These are phyloP conservation scores for Dusona sp. DNA, from an alignment of 2,888 invertebrate species.

Conservation along the genomic window DNA sequence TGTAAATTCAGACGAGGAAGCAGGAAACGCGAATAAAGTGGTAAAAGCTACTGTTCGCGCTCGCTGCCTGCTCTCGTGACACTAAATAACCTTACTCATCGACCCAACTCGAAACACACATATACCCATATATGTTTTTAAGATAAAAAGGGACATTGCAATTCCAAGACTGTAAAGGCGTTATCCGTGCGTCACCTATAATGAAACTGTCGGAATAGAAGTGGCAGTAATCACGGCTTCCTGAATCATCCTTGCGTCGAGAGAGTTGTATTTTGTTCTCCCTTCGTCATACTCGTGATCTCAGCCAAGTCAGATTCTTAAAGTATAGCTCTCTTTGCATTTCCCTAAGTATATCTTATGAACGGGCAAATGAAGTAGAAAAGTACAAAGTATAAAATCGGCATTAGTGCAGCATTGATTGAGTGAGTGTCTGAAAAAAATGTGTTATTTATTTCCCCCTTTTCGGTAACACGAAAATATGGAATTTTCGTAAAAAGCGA, in stretches of 20 bases:
- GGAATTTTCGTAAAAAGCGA: too few species aligned
- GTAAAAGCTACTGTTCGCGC: constrained; percentile 27
- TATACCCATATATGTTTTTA: constrained; percentile 8
- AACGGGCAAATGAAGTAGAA: background rate
- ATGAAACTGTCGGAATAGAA: constrained; percentile 42
- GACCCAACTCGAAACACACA: constrained; percentile 34
- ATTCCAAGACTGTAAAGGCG: constrained; percentile 4
- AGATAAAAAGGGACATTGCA: constrained; percentile 32
- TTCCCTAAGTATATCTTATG: background rate
- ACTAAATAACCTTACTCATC: constrained; percentile 52
- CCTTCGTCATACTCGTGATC: constrained; percentile 6
- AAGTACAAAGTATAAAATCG: background rate
- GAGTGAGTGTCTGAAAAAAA: background rate
- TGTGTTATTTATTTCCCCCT: background rate
- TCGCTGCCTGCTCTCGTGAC: constrained; percentile 27
- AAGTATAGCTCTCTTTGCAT: background rate
- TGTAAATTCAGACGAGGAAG: constrained; percentile 25
- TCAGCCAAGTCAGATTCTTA: constrained; percentile 1
- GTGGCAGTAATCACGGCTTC: constrained; percentile 67
- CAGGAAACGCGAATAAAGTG: constrained; percentile 53
- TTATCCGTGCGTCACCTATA: constrained; percentile 38
- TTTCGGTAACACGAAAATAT: background rate
- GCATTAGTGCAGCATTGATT: background rate
- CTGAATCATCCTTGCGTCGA: constrained; percentile 61
- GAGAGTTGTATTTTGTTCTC: constrained; percentile 25